phyloP scores from a whole-genome alignment of 2,797 vertebrate species.

The Tiaroga cobitis region DNA sequence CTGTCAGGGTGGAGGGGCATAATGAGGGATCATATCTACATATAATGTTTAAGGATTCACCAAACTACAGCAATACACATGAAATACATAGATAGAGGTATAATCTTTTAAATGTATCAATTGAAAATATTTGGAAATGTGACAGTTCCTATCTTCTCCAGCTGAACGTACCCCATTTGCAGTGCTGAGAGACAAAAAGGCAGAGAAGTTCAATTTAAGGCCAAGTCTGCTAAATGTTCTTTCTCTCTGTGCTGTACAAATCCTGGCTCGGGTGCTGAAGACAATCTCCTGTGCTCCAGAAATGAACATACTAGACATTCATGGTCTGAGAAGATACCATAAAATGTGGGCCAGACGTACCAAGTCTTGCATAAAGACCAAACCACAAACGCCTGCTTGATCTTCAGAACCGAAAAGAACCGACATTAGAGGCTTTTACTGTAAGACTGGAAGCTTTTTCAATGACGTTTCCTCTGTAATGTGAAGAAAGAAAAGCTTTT shows the following conservation, averaged over 20 bases:
- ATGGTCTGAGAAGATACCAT: slow-evolving; percentile 28
- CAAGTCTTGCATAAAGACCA: slow-evolving; percentile 40
- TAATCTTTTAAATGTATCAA: neutral
- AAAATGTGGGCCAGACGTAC: slow-evolving; percentile 35
- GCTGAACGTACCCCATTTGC: neutral
- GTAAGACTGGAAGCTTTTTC: slow-evolving; percentile 12
- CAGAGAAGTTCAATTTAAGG: slow-evolving; percentile 21
- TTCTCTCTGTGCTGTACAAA: slow-evolving; percentile 52
- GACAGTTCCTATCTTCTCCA: neutral
- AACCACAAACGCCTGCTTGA: neutral
- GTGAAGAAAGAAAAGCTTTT: slow-evolving; percentile 42
- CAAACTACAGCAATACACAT: neutral
- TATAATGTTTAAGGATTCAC: neutral
- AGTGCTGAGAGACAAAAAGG: neutral
- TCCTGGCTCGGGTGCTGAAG: slow-evolving; percentile 44
- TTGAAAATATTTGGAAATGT: neutral
- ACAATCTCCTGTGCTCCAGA: slow-evolving; percentile 21
- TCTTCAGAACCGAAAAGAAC: slow-evolving; percentile 2
- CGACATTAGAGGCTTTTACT: neutral
- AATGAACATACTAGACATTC: slow-evolving; percentile 37
- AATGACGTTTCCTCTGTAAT: neutral
- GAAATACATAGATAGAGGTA: neutral
- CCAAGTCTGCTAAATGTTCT: slow-evolving; percentile 11
- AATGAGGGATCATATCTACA: neutral
- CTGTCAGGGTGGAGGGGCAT: neutral